A percentile compares a stretch with the other conserved stretches of the same genome.
Evolutionary conservation across 1,140 invertebrate genomes (phyloP).

Genomic region (Leptonema lineaticorne): DNA sequence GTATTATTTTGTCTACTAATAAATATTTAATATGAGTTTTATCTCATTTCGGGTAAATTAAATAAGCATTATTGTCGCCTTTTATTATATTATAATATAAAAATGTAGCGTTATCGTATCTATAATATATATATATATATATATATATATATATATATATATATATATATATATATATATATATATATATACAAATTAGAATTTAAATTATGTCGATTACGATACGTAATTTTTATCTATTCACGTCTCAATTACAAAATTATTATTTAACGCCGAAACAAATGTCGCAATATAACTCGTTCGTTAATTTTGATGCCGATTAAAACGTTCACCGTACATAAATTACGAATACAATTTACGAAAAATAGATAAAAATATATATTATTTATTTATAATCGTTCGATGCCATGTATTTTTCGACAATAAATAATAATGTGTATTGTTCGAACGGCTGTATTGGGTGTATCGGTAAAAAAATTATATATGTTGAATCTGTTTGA

Average conservation of each 20-base stretch:
- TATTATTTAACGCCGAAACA: constrained; percentile 10
- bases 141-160: no score
- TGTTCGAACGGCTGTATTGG: neutral
- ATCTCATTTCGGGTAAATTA: constrained; percentile 16
- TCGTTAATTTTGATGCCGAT: constrained; percentile 9
- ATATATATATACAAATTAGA: neutral
- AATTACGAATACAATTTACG: no score
- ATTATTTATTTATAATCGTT: no score
- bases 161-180: no score
- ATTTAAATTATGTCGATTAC: constrained; percentile 23
- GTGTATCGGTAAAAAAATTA: neutral
- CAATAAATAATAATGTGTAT: no score
- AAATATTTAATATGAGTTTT: constrained; percentile 17
- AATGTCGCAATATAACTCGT: neutral
- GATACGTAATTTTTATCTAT: neutral
- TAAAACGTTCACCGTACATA: no score
- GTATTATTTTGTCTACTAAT: no score
- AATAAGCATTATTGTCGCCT: constrained; percentile 13
- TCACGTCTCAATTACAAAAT: neutral
- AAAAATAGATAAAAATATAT: no score
- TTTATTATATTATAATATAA: neutral
- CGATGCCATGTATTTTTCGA: no score
- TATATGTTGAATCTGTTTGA: neutral
- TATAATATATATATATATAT: no score
- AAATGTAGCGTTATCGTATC: neutral